Percentiles rank a stretch among this genome's conserved stretches.
Conservation (phyloP, 2,113 vertebrate genomes). For the Ochotona curzoniae region DNA sequence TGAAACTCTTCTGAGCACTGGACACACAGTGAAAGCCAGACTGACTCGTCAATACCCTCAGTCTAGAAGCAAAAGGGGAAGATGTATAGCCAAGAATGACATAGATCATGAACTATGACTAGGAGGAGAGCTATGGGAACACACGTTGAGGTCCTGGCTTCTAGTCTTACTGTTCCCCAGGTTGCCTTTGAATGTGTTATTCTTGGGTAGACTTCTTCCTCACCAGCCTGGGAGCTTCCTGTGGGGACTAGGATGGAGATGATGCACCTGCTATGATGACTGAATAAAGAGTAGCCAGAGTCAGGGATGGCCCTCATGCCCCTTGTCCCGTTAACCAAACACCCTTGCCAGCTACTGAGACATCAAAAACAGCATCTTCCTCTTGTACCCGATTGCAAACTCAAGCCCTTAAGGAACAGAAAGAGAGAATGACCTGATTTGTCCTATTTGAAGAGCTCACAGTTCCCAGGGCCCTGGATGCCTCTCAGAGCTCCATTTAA, state of each 20-base stretch:
- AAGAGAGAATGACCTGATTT: constrained; percentile 56
- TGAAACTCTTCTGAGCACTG: background rate
- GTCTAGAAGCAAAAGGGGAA: background rate
- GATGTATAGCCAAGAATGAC: background rate
- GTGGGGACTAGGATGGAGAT: background rate
- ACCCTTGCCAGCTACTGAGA: background rate
- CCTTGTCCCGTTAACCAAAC: background rate
- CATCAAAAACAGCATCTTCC: background rate
- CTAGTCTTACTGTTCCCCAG: background rate
- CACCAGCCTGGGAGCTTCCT: background rate
- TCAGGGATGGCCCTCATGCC: background rate
- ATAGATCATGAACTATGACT: background rate
- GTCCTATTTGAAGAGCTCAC: constrained; percentile 50
- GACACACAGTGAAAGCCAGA: background rate
- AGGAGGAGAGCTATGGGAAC: background rate
- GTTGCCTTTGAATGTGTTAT: background rate
- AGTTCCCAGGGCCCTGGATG: constrained; percentile 21
- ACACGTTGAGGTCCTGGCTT: background rate
- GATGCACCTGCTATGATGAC: too few relatives aligned
- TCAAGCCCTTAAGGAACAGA: background rate
- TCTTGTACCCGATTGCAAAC: background rate
- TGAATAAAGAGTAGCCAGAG: background rate
- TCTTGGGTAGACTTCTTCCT: background rate
- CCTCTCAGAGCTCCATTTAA: constrained; percentile 34
- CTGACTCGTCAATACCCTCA: background rate